These are phyloP conservation scores for Corythornis vintsioides DNA, from an alignment of 2,113 vertebrate genomes.

Conservation along the genomic window DNA sequence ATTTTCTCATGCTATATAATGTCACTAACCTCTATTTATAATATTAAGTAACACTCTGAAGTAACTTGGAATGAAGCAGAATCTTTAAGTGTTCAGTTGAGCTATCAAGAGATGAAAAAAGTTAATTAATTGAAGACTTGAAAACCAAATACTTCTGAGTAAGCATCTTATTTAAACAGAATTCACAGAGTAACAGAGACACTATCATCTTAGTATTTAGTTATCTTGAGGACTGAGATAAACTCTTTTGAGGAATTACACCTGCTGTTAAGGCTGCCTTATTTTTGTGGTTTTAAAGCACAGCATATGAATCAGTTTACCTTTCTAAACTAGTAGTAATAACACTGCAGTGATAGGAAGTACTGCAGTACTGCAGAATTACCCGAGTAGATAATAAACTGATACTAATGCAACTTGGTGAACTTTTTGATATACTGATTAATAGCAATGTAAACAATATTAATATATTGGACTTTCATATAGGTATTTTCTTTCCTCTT, in stretches of 20 bases:
- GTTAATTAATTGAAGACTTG: neutral
- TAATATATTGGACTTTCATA: neutral
- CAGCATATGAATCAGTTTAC: neutral
- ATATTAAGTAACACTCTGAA: neutral
- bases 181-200: neutral
- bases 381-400: neutral
- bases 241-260: neutral
- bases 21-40: neutral
- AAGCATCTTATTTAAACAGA: neutral
- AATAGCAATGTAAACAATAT: neutral
- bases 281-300: neutral
- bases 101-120: neutral
- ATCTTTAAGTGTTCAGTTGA: neutral
- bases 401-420: neutral
- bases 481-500: conserved; percentile 22
- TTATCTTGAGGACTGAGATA: neutral
- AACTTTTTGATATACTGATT: neutral
- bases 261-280: neutral
- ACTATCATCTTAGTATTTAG: neutral
- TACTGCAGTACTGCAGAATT: neutral
- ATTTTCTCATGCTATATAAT: neutral
- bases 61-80: neutral
- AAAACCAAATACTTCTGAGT: neutral
- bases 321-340: neutral
- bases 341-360: neutral